Base-by-base conservation (phyloP, 2,888 invertebrate species). In the Lepeophtheirus nordmannii region DNA sequence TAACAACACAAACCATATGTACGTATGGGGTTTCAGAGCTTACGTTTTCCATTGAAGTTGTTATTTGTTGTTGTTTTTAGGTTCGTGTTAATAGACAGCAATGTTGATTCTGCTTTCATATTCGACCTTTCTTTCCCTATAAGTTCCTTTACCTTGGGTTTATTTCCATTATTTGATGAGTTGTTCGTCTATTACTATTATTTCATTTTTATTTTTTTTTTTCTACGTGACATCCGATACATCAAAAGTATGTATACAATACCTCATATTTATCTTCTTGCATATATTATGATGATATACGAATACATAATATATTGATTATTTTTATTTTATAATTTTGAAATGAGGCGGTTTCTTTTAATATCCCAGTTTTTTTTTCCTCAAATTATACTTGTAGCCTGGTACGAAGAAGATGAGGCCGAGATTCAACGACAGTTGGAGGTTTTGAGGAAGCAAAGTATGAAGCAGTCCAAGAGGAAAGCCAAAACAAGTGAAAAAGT, bases 111-210 rank as follows among this genome's bases (percentile, higher is more conserved):
- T 30, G 30, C 7, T 2, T 7, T 30, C 7, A 30, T 30, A 30
- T 30, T 30, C 30, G 2, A 30, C 30, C 30, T 30, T n/a, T 5
- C 30, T 30, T 5, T 7, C 30, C 30, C 30, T 30, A 5, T 30
- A 30, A n/a, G 8, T n/a, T 5, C 3, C 2, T 17, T 3, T 53
- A n/a, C 17, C n/a, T 53, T 17, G 17, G 53, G 53, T 17, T 53
- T 53, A 5, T 20, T 53, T 17, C 53, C 53, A 12, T 46, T 53
- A 17, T 53, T 53, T 53, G n/a, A 53, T 17, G 20, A 17, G 53
- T 53, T 53, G 53, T 53, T 53, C 53, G 53, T 53, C 53, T 53
- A 53, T 53, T 53, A 53, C 20, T 53, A 1, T 53, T 53, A 5
- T 17, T 53, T 53, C 53, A 53, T 17, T 17, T 53, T 46, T 12